Conservation (phyloP, 2,797 vertebrate species). For the Aratinga solstitialis region DNA sequence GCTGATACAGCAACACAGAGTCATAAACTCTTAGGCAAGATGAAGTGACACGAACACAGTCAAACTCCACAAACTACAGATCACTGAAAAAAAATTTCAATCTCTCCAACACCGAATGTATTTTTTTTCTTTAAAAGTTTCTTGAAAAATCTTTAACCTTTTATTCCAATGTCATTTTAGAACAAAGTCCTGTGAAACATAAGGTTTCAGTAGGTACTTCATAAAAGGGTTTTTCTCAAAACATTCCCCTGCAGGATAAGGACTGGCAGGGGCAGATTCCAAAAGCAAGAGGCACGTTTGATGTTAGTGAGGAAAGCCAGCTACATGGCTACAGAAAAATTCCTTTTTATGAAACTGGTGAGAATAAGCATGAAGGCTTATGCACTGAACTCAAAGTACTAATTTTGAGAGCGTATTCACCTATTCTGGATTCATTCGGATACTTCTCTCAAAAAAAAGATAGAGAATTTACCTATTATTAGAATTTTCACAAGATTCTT, state of each 20-base stretch:
- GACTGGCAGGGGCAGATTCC: background rate
- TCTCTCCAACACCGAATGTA: background rate
- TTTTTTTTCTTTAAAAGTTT: background rate
- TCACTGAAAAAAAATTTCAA: background rate
- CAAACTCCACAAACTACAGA: background rate
- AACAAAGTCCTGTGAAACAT: background rate
- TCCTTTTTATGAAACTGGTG: background rate
- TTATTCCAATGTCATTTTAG: background rate
- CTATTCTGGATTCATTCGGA: background rate
- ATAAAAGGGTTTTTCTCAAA: background rate
- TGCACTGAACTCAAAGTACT: background rate
- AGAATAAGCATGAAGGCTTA: background rate
- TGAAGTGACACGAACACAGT: background rate
- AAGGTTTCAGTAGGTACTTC: background rate
- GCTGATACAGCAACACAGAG: background rate
- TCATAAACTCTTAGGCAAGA: background rate
- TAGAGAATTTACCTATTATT: background rate
- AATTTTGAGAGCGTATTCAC: background rate
- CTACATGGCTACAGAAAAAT: background rate
- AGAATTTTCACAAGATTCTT: background rate
- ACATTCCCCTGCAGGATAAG: background rate
- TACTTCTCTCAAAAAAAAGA: background rate
- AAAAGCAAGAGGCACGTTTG: background rate
- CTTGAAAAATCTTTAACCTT: background rate
- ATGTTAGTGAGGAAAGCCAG: background rate